These are phyloP conservation scores for Neodiprion fabricii DNA, from an alignment of 1,140 invertebrate genomes.

Conservation along the genomic window DNA sequence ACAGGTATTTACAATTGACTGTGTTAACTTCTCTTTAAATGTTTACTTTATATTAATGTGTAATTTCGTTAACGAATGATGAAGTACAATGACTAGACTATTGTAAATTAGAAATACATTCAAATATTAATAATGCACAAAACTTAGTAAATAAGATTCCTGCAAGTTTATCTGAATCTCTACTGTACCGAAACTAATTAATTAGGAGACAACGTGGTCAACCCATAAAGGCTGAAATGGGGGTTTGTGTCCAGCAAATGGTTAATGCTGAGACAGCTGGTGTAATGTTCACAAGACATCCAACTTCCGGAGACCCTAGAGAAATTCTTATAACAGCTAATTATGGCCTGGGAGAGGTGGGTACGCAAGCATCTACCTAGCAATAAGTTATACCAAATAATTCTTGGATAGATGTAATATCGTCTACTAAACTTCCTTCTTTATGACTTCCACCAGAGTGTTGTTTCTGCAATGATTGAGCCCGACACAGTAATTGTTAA, in stretches of 20 bases:
- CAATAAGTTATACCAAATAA: constrained; percentile 13
- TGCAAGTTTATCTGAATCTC: neutral
- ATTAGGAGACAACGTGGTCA: constrained; percentile 70
- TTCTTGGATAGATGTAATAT: constrained; percentile 17
- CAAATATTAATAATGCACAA: constrained; percentile 8
- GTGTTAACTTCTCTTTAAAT: constrained; percentile 16
- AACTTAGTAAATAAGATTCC: neutral
- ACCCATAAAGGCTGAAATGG: constrained; percentile 70
- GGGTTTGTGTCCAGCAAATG: constrained; percentile 84
- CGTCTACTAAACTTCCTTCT: constrained; percentile 12
- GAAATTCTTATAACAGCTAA: constrained; percentile 78
- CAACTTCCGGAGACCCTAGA: constrained; percentile 71
- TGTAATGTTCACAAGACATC: constrained; percentile 82
- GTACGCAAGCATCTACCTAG: constrained; percentile 9
- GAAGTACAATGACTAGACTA: constrained; percentile 9
- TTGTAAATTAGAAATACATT: constrained; percentile 6
- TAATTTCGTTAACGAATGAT: neutral
- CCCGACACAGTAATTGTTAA: constrained; percentile 74
- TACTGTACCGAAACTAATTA: neutral
- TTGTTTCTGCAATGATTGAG: constrained; percentile 77
- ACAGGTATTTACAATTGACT: constrained; percentile 50
- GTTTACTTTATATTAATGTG: neutral
- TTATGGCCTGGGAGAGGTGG: constrained; percentile 81
- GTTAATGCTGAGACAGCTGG: constrained; percentile 74
- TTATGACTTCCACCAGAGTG: constrained; percentile 64